Base-by-base conservation (phyloP, 92 coral and sea anemone genomes). In the Porites lobata region DNA sequence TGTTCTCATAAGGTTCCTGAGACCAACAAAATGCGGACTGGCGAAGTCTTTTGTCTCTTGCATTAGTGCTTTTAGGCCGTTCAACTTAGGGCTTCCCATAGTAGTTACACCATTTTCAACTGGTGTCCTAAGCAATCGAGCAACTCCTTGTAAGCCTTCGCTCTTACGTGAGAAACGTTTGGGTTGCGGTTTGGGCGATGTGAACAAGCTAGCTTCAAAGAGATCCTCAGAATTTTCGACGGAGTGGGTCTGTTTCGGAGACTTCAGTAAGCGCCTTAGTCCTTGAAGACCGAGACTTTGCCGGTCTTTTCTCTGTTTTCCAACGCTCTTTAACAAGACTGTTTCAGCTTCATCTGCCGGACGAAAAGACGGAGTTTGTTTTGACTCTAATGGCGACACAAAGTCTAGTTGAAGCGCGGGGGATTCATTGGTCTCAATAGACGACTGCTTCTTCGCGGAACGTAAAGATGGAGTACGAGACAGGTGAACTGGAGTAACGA, bases 311-410 rank as follows among this genome's bases (percentile, higher is more conserved):
- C 52, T 65, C 6, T 53, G 38, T n/a, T 50, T 52, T 58, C 61
- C 59, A 61, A 59, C 43, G 64, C 81, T 88, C 26, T 59, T 74
- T 66, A 69, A 52, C 68, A 6, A 51, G 80, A 72, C 84, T 18
- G 80, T 43, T 43, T 69, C 56, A 1, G 26, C 57, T 22, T 64
- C 56, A 57, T 54, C 52, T 1, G 88, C 81, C 4, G 88, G 76
- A 54, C 94, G 93, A 50, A 94, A 85, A 8, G 96, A 94, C 19
- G 95, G 96, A 12, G 98, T 94, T 65, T 87, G 86, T 13, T 54
- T 47, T 7, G 95, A 92, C 70, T 86, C 77, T 50, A 79, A 52
- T 18, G 96, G 78, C 12, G 85, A 83, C 58, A 91, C 86, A 63
- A 91, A 58, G 17, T 69, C 77, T 66, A 58, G 9, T 59, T 78